These are phyloP conservation scores for Pilophorus perplexus DNA, from an alignment of 2,888 invertebrate species.

Conservation along the genomic window DNA sequence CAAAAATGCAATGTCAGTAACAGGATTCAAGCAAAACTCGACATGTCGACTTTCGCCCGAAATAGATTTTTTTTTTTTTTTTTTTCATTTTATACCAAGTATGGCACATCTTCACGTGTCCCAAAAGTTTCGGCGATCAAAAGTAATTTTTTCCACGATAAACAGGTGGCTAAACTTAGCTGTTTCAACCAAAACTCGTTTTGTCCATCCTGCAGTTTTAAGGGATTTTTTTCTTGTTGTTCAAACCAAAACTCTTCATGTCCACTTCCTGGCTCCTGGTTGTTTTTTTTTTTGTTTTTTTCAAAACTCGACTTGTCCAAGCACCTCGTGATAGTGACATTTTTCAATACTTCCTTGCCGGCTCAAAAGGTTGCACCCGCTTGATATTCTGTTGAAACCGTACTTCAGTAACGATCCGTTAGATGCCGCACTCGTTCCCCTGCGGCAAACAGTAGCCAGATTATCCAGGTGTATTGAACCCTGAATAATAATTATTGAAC, in stretches of 20 bases:
- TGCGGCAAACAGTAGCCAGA: background rate
- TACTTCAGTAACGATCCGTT: background rate
- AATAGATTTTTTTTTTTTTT: background rate
- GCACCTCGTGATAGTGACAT: background rate
- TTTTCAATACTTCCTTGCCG: background rate
- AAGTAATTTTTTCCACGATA: background rate
- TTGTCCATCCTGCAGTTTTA: background rate
- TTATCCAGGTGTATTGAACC: too few species aligned
- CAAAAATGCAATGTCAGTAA: too few species aligned
- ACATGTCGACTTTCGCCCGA: background rate
- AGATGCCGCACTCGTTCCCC: background rate
- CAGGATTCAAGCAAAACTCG: slow-evolving; percentile 5
- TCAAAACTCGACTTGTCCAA: background rate
- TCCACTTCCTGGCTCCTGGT: background rate
- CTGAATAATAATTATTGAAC: too few species aligned
- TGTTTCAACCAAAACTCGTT: background rate
- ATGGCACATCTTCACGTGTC: slow-evolving; percentile 1
- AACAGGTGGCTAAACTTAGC: background rate
- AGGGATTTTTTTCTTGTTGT: background rate
- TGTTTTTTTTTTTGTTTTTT: background rate
- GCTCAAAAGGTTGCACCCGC: background rate
- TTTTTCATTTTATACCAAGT: background rate
- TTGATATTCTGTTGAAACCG: background rate
- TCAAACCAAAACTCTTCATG: background rate
- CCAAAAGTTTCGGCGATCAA: slow-evolving; percentile 6